These are phyloP conservation scores for Heliconius himera DNA, from an alignment of 1,140 invertebrate genomes.

Conservation along the genomic window DNA sequence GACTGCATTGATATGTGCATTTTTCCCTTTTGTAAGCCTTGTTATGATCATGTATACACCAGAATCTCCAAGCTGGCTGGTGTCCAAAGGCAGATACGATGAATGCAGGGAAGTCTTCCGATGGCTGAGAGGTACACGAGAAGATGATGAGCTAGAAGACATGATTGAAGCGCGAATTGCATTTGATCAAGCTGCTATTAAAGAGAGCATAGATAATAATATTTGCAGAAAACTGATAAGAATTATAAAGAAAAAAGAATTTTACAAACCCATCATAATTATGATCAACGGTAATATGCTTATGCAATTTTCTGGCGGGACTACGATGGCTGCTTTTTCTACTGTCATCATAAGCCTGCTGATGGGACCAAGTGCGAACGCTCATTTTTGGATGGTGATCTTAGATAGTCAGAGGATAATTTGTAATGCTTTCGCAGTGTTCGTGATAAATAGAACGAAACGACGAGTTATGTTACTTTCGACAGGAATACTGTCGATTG, in stretches of 20 bases:
- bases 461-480: slow-evolving; percentile 60
- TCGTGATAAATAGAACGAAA: slow-evolving; percentile 58
- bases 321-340: slow-evolving; percentile 85
- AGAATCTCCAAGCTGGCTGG: slow-evolving; percentile 87
- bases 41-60: slow-evolving; percentile 80
- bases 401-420: slow-evolving; percentile 82
- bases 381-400: slow-evolving; percentile 84
- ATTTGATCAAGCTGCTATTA: slow-evolving; percentile 37
- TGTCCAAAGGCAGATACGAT: slow-evolving; percentile 73
- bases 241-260: slow-evolving; percentile 57
- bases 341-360: slow-evolving; percentile 82
- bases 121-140: slow-evolving; percentile 75
- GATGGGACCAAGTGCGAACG: slow-evolving; percentile 76
- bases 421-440: slow-evolving; percentile 64
- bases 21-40: slow-evolving; percentile 75
- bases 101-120: slow-evolving; percentile 75
- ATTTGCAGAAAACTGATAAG: slow-evolving; percentile 34
- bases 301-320: slow-evolving; percentile 57
- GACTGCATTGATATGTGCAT: slow-evolving; percentile 75
- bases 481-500: slow-evolving; percentile 47
- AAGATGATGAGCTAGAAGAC: slow-evolving; percentile 61
- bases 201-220: slow-evolving; percentile 33
- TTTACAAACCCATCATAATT: slow-evolving; percentile 64
- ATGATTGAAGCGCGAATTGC: slow-evolving; percentile 60
- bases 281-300: slow-evolving; percentile 60